phyloP scores from a whole-genome alignment of 2,888 invertebrate genomes.

The Drosophila koepferae region DNA sequence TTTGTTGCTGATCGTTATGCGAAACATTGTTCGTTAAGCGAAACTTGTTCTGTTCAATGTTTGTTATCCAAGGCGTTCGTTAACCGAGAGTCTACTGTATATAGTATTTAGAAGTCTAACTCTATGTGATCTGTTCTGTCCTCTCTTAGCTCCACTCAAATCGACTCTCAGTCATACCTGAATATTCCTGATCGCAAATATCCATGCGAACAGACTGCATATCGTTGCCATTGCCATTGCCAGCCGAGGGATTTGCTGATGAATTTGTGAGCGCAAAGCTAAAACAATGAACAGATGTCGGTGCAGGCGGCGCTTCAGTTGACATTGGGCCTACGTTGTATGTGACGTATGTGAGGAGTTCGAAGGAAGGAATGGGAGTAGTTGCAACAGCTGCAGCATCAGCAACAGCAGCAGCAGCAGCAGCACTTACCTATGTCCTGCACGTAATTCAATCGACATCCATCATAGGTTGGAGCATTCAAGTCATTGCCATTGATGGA shows the following conservation, averaged over 20 bases:
- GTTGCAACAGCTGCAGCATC: too few species aligned
- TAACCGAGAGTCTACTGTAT: not conserved
- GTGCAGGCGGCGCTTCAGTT: not conserved
- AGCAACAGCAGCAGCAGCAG: not conserved
- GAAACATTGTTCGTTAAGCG: too few species aligned
- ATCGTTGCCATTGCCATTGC: not conserved
- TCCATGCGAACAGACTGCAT: not conserved
- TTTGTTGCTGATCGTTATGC: too few species aligned
- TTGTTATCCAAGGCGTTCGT: too few species aligned
- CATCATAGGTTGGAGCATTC: not conserved
- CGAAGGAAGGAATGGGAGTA: too few species aligned
- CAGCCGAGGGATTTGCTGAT: not conserved
- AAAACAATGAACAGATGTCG: too few species aligned
- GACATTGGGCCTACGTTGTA: not conserved
- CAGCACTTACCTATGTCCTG: not conserved
- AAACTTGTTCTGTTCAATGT: too few species aligned
- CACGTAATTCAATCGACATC: not conserved
- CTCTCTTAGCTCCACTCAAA: not conserved
- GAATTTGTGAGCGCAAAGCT: not conserved
- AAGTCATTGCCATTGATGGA: not conserved
- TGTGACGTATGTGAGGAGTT: too few species aligned
- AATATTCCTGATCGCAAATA: not conserved
- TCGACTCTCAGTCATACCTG: not conserved
- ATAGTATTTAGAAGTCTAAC: not conserved
- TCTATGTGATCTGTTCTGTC: not conserved